Base-by-base conservation (phyloP, 2,888 invertebrate species). In the Agonopterix alstromeriana region DNA sequence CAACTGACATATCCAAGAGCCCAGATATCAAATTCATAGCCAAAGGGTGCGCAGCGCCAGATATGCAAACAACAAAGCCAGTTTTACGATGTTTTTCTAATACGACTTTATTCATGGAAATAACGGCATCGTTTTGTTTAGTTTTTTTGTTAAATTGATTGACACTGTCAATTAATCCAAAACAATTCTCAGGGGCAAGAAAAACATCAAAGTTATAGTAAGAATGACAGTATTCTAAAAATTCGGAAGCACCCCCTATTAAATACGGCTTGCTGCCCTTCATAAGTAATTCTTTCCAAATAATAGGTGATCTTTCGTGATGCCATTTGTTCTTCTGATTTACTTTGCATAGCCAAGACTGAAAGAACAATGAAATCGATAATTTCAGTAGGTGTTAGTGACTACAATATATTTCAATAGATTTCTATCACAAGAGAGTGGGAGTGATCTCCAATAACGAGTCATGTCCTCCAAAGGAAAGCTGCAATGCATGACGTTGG, bases 201-300 rank as follows among this genome's bases (percentile, higher is more conserved):
- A 77, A 82, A 8, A 67, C 56, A 57, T 86, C 82, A 53, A 86
- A 78, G 38, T 80, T 57, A 58, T 92, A 93, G 71, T 92, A 92
- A 36, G 91, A 89, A 67, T 89, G 82, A 57, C 90, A 87, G 57
- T 92, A 91, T 65, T 92, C 91, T 75, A 91, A 86, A 78, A 92
- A 93, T 49, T 92, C 89, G 41, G 86, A 71, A 3, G 89, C 77
- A 44, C 90, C 90, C 7, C 93, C 93, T n/a, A 93, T 89, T 43
- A 91, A 90, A 60, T 77, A 78, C 0, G 90, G 77, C 58, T 88
- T 90, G 42, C 90, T 90, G 12, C 90, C 91, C 59, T 82, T 81
- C 65, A 84, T 74, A 47, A 88, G 71, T 48, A 91, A 66, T 72
- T 92, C 91, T 68, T 91, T 91, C 92, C 92, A 93, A 56, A 92